Conservation (phyloP, 2,797 vertebrate genomes). For the Eulemur rubriventer region DNA sequence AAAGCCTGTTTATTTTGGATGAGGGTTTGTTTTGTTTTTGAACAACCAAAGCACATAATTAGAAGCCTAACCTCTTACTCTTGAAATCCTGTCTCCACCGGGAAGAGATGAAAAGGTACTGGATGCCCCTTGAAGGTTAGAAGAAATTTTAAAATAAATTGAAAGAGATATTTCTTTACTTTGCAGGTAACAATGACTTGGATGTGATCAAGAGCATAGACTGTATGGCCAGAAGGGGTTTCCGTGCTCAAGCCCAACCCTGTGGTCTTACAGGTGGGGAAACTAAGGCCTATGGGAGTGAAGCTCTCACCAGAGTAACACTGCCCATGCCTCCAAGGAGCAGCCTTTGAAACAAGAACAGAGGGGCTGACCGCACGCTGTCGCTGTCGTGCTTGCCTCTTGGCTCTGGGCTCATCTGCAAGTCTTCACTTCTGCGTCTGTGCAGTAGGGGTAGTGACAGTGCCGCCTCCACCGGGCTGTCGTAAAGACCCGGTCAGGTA, state of each 20-base stretch:
- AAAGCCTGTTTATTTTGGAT: conserved; percentile 56
- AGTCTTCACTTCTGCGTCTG: neutral
- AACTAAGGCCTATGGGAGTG: neutral
- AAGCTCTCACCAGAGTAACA: neutral
- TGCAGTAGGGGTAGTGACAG: neutral
- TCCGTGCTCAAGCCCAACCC: neutral
- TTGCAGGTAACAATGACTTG: neutral
- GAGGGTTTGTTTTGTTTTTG: conserved; percentile 61
- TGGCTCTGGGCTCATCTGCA: neutral
- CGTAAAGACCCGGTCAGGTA: fast-evolving
- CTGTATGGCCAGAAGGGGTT: neutral
- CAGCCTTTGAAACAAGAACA: neutral
- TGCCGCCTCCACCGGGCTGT: fast-evolving
- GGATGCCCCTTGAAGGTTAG: conserved; percentile 45
- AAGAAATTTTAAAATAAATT: conserved; percentile 54
- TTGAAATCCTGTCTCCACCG: conserved; percentile 39
- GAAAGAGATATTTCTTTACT: conserved; percentile 22
- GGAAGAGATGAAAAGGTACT: conserved; percentile 48
- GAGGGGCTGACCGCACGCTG: fast-evolving
- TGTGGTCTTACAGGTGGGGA: neutral
- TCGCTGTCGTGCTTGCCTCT: fast-evolving
- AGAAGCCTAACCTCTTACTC: conserved; percentile 39
- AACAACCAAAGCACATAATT: conserved; percentile 61
- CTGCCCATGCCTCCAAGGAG: neutral
- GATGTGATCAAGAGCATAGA: neutral